Base-by-base conservation (phyloP, 2,113 vertebrate species). In the Limnothrissa miodon region DNA sequence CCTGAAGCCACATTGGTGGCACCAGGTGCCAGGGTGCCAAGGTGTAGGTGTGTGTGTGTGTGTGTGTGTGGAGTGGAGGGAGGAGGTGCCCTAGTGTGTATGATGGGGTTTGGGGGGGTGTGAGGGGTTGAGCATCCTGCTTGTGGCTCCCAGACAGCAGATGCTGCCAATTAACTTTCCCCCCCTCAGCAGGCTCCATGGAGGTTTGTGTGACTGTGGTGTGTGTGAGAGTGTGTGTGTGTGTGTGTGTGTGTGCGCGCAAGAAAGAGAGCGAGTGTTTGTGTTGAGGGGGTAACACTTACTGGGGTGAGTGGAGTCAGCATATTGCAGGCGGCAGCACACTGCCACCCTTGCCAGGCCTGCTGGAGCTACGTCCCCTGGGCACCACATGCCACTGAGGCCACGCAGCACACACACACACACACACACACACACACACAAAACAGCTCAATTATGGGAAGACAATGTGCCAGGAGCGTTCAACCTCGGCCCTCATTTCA, bases 131-230 rank as follows among this genome's bases (percentile, higher is more conserved):
- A 93, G 89, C 84, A 36, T 74, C 66, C 29, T 74, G 84, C 90
- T 91, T 84, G 29, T 88, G 93, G 93, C 93, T 94, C 93, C 92
- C 93, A 96, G 95, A 95, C 93, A 95, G 93, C 95, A 96, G 96
- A 96, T 97, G 96, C 95, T 96, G 95, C 96, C 96, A 97, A 97
- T 97, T 97, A 96, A 96, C 95, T 96, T 96, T n/a, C n/a, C 89
- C 90, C 86, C 81, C 88, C 85, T 82, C 92, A 89, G 91, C 79
- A n/a, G 90, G 91, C 90, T 84, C 87, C 15, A 80, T 66, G 46
- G 83, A 83, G 84, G 87, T 59, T 62, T 78, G 46, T 78, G 82
- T 56, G 23, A 45, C 23, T 25, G 45, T 29, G 80, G 85, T 79
- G 81, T 83, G 84, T 80, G 83, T 80, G 70, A 1, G 8, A 10